Evolutionary conservation across 2,113 vertebrate species (phyloP), one percentile per base, ranked within the genome.

Genomic region (Ursus arctos): DNA sequence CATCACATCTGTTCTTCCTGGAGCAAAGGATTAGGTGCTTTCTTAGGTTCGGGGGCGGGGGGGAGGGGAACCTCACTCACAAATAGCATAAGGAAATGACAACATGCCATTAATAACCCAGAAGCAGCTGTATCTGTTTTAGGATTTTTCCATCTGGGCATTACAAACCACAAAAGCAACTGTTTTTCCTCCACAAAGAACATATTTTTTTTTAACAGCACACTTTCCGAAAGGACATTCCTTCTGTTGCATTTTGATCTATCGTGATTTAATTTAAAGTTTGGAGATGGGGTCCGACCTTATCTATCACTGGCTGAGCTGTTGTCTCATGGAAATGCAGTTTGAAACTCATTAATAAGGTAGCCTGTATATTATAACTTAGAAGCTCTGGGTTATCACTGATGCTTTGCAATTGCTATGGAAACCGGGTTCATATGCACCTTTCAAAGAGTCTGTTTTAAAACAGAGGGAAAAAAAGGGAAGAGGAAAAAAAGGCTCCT

Each of bases 331-430:
- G 88, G 94, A 96, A 97, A 97, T 94, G 47, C 28, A 94, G 87
- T 96, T 90, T 96, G 94, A 97, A 95, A 97, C 88, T 98, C 95
- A 95, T 98, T 99, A 99, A 97, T 97, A 97, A 94, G 31, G 67
- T 95, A 98, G 95, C 83, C 91, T 90, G 74, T 92, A 97, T 79
- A 89, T 97, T 98, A 97, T 97, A 98, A 98, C 85, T 96, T 96
- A 97, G 97, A 98, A 98, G 96, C 95, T 98, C 95, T 96, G 97
- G 88, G 94, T 98, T 99, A 98, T 97, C 97, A 98, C 43, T 97
- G 97, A 98, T 98, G 97, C 97, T 98, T 98, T 98, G 97, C 97
- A 98, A 98, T 98, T 99, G 97, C 98, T 97, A 98, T 99, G 97
- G 98, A 97, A 99, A 99, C 98, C 21, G 71, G 91, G 63, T 98